Conservation (phyloP, 2,113 vertebrate genomes). For the Dermatemys mawii region DNA sequence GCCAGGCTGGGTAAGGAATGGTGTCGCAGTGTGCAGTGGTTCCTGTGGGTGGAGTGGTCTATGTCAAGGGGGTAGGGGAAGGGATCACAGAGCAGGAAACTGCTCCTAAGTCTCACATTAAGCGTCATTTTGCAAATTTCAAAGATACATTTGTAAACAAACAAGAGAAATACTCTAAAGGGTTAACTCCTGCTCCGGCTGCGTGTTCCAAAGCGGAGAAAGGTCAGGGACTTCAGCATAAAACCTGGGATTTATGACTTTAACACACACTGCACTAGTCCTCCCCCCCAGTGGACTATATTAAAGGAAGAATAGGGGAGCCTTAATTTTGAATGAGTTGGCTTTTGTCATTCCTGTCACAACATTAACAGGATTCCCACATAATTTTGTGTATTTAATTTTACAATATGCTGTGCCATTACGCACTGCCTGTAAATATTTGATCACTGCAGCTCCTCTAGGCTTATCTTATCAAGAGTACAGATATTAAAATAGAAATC, state of each 20-base stretch:
- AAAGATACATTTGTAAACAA: not conserved
- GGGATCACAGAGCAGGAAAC: not conserved
- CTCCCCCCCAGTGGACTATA: conserved; percentile 19
- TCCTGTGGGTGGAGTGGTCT: too few species aligned
- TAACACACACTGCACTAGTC: rapidly evolving
- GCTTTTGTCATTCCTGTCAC: conserved; percentile 35
- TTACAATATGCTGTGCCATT: conserved; percentile 51
- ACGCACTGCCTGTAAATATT: conserved; percentile 62
- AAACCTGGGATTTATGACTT: conserved; percentile 17
- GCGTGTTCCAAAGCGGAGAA: conserved; percentile 32
- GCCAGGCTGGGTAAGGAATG: too few species aligned
- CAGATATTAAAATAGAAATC: conserved; percentile 73
- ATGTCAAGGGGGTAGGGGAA: too few species aligned
- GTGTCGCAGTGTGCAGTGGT: too few species aligned
- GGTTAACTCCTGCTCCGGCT: conserved; percentile 27
- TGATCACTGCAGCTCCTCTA: conserved; percentile 58
- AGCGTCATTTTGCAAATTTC: not conserved
- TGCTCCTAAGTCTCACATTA: rapidly evolving
- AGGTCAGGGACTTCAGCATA: conserved; percentile 32
- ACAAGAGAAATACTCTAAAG: not conserved
- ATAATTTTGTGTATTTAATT: conserved; percentile 69
- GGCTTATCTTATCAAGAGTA: conserved; percentile 73
- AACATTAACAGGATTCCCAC: conserved; percentile 48
- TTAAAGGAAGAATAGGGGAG: conserved; percentile 26
- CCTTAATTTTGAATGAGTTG: not conserved